Evolutionary conservation across 2,888 invertebrate species (phyloP).

Genomic region (Neria commutata): DNA sequence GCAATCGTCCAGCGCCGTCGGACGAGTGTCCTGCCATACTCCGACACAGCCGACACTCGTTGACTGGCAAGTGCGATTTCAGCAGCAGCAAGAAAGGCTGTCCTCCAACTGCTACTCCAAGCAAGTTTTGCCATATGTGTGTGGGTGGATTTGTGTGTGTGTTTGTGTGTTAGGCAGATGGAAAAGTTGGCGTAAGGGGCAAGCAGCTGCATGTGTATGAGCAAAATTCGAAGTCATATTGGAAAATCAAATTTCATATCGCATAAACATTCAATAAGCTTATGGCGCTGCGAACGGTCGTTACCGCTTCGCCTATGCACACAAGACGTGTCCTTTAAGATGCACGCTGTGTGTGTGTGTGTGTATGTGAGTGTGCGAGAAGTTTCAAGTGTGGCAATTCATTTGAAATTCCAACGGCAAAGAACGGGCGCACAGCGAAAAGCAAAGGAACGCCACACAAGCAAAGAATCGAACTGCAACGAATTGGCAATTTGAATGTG

Average conservation of each 20-base stretch:
- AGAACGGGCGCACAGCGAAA: neutral
- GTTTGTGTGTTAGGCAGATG: conserved; percentile 18
- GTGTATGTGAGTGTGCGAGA: conserved; percentile 21
- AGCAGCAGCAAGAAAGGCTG: neutral
- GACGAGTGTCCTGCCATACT: neutral
- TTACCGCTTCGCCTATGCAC: too few relatives aligned
- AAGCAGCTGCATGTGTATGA: too few relatives aligned
- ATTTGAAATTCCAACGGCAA: conserved; percentile 49
- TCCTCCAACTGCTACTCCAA: too few relatives aligned
- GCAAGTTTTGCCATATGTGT: too few relatives aligned
- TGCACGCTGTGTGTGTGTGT: neutral
- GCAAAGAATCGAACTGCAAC: neutral
- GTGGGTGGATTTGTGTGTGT: conserved; percentile 16
- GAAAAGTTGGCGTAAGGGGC: too few relatives aligned
- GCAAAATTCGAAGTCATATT: conserved; percentile 15
- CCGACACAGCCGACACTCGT: too few relatives aligned
- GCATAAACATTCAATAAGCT: conserved; percentile 62
- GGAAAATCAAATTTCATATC: conserved; percentile 60
- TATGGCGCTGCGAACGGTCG: conserved; percentile 39
- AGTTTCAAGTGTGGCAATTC: conserved; percentile 35
- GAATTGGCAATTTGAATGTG: conserved; percentile 5
- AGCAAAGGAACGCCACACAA: conserved; percentile 6
- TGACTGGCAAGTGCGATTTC: too few relatives aligned
- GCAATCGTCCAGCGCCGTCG: neutral
- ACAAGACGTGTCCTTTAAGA: neutral